phyloP scores from a whole-genome alignment of 2,113 vertebrate species.

The Scophthalmus maximus region DNA sequence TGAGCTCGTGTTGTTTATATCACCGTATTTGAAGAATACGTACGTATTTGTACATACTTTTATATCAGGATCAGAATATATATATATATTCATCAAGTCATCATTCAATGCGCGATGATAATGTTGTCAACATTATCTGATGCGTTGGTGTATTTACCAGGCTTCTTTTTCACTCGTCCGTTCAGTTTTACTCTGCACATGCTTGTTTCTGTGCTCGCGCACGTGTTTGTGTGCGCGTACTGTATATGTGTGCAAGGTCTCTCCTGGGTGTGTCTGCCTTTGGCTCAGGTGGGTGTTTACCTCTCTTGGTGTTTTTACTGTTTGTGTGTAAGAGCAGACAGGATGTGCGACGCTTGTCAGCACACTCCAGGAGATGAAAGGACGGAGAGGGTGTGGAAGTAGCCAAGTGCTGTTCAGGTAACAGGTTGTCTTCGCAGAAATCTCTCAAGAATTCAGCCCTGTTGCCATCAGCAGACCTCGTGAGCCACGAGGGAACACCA shows the following conservation, averaged over 20 bases:
- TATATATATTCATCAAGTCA: neutral
- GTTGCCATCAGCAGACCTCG: conserved; percentile 52
- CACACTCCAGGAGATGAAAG: conserved; percentile 77
- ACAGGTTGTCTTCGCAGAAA: conserved; percentile 70
- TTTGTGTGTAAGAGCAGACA: conserved; percentile 74
- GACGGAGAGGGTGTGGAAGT: conserved; percentile 67
- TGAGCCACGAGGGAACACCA: conserved; percentile 43
- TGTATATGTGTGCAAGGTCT: conserved; percentile 28
- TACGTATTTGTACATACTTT: neutral
- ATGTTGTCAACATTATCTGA: conserved; percentile 23
- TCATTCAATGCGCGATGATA: neutral
- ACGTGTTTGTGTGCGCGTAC: conserved; percentile 10
- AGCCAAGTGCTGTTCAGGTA: conserved; percentile 66
- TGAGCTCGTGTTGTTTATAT: neutral
- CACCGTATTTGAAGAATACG: neutral
- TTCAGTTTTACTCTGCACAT: conserved; percentile 40
- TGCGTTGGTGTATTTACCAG: conserved; percentile 35
- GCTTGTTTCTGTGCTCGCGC: conserved; percentile 27
- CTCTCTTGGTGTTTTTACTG: conserved; percentile 60
- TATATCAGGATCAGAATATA: no score
- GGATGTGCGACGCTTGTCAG: conserved; percentile 79
- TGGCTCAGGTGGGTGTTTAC: conserved; percentile 73
- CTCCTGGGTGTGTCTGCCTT: conserved; percentile 68
- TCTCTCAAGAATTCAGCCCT: conserved; percentile 46
- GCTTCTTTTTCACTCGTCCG: conserved; percentile 28